Evolutionary conservation across 2,888 invertebrate species (phyloP), one percentile per base, ranked within the genome.

Genomic region (Eucriotettix oculatus): DNA sequence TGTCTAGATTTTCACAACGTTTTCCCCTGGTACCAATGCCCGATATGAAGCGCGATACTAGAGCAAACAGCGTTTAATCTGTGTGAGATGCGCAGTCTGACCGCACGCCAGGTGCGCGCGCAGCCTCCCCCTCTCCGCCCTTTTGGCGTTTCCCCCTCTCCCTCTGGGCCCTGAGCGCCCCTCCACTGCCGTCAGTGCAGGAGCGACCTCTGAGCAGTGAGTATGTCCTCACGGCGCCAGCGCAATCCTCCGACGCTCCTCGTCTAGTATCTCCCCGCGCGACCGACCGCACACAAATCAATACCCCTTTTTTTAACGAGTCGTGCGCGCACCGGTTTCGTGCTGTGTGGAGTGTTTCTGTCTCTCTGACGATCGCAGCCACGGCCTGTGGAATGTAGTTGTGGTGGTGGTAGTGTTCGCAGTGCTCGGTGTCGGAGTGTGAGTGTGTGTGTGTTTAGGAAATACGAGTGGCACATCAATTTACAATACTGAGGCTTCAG

Each of bases 401-500:
- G 54, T 12, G 54, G 12, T 17, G 16, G 54, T 16, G 53, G 12
- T 17, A 3, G 54, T n/a, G 54, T 17, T n/a, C 17, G 10, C 9
- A 14, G 54, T 17, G 54, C 54, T 16, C 29, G 12, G 12, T 17
- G 17, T 16, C 54, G 16, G 16, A 14, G 10, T 12, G 54, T n/a
- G 54, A 9, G 17, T 14, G 16, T 29, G 54, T 16, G 16, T 12
- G 41, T 16, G 55, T 40, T n/a, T 16, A 11, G 11, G 12, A 11
- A n/a, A 40, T 55, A 44, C n/a, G 40, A 41, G 52, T 16, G 52
- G n/a, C 52, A n/a, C 44, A 43, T 10, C 42, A 41, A 60, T n/a
- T 54, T 53, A 52, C 60, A 60, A 83, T 82, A 78, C 82, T 83
- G 82, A 78, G 81, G 76, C 78, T 81, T 73, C 82, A 82, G 74